These are phyloP conservation scores for Hylia prasina DNA, from an alignment of 2,113 vertebrate species.

Conservation along the genomic window DNA sequence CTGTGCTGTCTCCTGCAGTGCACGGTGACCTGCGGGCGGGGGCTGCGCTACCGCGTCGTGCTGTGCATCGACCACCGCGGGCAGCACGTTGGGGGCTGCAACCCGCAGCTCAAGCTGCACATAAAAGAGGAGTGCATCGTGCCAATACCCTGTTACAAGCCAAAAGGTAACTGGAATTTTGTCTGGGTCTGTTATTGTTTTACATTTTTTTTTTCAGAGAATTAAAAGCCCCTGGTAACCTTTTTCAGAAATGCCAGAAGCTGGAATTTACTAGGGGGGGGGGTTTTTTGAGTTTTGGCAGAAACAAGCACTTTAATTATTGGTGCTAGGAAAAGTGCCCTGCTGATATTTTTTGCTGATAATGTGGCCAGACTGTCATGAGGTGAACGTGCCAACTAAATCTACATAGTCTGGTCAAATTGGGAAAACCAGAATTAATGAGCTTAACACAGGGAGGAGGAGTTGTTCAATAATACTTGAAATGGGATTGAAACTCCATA, in stretches of 20 bases:
- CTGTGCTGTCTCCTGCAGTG: constrained; percentile 73
- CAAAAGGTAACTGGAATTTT: constrained; percentile 76
- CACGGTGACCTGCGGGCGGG: constrained; percentile 89
- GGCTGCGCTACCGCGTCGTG: constrained; percentile 89
- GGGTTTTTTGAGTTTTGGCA: constrained; percentile 21
- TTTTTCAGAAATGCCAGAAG: constrained; percentile 44
- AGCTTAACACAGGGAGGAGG: not conserved
- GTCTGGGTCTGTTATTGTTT: not conserved
- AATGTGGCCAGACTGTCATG: not conserved
- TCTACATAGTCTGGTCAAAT: not conserved
- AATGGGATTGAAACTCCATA: not conserved
- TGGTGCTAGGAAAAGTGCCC: constrained; percentile 8
- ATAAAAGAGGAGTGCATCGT: constrained; percentile 92
- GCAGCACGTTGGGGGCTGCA: constrained; percentile 88
- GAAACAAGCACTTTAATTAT: constrained; percentile 10
- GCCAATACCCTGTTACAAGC: constrained; percentile 85
- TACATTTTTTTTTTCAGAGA: constrained; percentile 12
- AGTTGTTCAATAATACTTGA: not conserved
- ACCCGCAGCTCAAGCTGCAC: constrained; percentile 82
- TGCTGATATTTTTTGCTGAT: constrained; percentile 41
- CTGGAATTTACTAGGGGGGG: constrained; percentile 27
- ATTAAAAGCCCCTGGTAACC: constrained; percentile 46
- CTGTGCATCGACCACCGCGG: constrained; percentile 88
- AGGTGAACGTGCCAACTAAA: not conserved
- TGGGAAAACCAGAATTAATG: not conserved